These are phyloP conservation scores for Macquaria australasica DNA, from an alignment of 2,113 vertebrate species.

Conservation along the genomic window DNA sequence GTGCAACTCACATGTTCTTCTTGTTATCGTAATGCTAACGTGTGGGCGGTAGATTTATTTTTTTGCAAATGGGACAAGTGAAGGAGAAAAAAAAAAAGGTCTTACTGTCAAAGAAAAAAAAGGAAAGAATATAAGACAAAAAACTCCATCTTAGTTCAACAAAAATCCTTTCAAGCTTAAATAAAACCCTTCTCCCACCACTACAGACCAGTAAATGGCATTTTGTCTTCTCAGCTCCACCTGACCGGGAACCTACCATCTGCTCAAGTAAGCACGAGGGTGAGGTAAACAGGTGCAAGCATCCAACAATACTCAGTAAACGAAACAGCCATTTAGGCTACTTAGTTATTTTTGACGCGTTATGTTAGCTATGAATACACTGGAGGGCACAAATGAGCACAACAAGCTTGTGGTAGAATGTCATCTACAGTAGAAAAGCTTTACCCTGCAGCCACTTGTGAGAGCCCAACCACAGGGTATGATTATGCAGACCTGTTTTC, in stretches of 20 bases:
- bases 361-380: not conserved
- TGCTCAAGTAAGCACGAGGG: not conserved
- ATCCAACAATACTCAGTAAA: slow-evolving; percentile 1
- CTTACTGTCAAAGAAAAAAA: no score
- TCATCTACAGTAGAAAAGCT: not conserved
- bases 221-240: not conserved
- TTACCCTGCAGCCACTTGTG: not conserved
- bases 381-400: not conserved
- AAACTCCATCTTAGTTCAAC: no score
- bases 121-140: not conserved
- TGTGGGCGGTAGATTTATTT: no score
- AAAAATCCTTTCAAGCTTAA: not conserved
- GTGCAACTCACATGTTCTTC: not conserved
- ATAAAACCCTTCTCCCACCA: not conserved
- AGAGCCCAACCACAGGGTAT: not conserved
- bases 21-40: not conserved
- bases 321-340: not conserved
- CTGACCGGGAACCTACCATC: slow-evolving; percentile 22
- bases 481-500: not conserved
- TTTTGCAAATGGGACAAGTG: no score
- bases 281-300: slow-evolving; percentile 18
- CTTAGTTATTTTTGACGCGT: not conserved
- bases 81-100: no score
- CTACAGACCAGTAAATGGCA: not conserved
- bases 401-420: not conserved